Evolutionary conservation across 2,113 vertebrate genomes (phyloP), one percentile per base, ranked within the genome.

Genomic region (Prinia subflava): DNA sequence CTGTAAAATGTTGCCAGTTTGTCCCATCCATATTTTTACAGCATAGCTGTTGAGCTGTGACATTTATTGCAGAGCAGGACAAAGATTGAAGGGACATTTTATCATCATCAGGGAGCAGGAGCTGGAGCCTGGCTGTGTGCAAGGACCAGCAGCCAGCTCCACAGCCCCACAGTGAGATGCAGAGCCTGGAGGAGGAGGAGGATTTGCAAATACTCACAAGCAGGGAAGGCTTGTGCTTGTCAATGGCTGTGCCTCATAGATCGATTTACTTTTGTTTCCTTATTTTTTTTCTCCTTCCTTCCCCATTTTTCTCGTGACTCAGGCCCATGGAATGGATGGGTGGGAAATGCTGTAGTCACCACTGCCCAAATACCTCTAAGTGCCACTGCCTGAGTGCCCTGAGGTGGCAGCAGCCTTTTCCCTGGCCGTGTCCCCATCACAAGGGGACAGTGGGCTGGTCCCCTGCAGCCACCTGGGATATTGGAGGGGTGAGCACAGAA

Each of bases 351-450:
- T 39, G 28, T 39, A 67, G 85, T 64, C 5, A 2, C 53, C 47
- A 15, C 42, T 64, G 53, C 57, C 10, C 28, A 44, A 6, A 47
- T 13, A 49, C 35, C 20, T 83, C 10, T 10, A 14, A 5, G 31
- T 60, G 41, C n/a, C 12, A 0, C 57, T 75, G 47, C 10, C 41
- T 33, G 15, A 35, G 24, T 5, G 6, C 37, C 10, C 37, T 2
- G 37, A 50, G 60, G 22, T 35, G 62, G 27, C 42, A 47, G 24
- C 57, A 76, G 56, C 67, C 24, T 70, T 81, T 20, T 31, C 28
- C 1, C 35, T 39, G 42, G n/a, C 33, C 0, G 0, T 57, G 47
- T 75, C 25, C 44, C 21, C 11, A 1, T 77, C 8, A 4, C 0
- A 0, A 16, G 67, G 35, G 31, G 18, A 8, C 1, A 6, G 10